Percentiles rank a stretch among this genome's conserved stretches.
Evolutionary conservation across 2,888 invertebrate species (phyloP).

Genomic region (Helobdella robusta): DNA sequence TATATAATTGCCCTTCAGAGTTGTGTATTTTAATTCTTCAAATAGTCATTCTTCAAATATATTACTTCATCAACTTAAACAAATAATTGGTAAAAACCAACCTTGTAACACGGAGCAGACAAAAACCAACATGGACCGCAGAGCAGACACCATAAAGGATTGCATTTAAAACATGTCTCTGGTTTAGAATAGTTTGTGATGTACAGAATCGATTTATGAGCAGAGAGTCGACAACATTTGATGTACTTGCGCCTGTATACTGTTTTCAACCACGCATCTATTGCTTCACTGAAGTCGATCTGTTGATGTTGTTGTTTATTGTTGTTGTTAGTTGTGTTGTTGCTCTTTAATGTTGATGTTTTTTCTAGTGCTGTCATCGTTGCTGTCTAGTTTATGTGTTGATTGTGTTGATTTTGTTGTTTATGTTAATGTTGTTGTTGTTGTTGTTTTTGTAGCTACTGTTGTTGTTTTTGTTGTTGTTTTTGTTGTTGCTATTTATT

Average conservation of each 20-base stretch:
- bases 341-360: background rate
- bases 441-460: background rate
- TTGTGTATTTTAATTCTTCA: too few relatives aligned
- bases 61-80: too few relatives aligned
- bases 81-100: too few relatives aligned
- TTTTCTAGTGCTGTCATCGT: background rate
- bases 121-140: slow-evolving; percentile 36
- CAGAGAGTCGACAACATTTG: slow-evolving; percentile 30
- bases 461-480: too few relatives aligned
- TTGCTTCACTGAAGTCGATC: slow-evolving; percentile 35
- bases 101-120: slow-evolving; percentile 37
- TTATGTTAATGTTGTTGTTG: background rate
- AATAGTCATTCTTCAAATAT: too few relatives aligned
- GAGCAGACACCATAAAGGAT: slow-evolving; percentile 35
- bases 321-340: background rate
- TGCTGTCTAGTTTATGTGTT: background rate
- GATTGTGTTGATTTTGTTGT: background rate
- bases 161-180: slow-evolving; percentile 36
- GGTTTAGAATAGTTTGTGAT: slow-evolving; percentile 37
- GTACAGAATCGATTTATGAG: slow-evolving; percentile 35
- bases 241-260: slow-evolving; percentile 33
- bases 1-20: too few relatives aligned
- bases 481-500: too few relatives aligned
- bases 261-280: slow-evolving; percentile 34
- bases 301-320: slow-evolving; percentile 7